Base-by-base conservation (phyloP, 1,140 invertebrate genomes). In the Chymomyza costata region DNA sequence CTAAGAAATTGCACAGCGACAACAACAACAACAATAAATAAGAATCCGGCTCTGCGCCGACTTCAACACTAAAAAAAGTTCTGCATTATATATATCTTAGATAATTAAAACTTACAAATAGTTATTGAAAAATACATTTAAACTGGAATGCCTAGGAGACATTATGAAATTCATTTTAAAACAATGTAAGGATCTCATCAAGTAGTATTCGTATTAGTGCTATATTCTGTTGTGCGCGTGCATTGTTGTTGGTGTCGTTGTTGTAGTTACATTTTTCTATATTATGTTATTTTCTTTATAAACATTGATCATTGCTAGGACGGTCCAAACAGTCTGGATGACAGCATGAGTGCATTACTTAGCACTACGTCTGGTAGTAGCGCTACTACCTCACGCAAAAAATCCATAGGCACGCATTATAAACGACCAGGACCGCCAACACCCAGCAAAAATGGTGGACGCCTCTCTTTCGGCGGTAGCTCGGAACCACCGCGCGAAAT, bases 341-440 rank as follows among this genome's bases (percentile, higher is more conserved):
- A 90, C 43, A 91, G 89, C 74, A 86, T 89, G 58, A 89, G 87
- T 62, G 87, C 88, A 18, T 87, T 89, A 66, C 78, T 91, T 6
- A 85, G 89, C 34, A 89, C 89, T 10, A 82, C 71, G 6, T 38
- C 19, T 15, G 49, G 31, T 5, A 50, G 45, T 6, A 44, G 43
- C 15, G 30, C 32, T n/a, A 62, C 60, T 8, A 85, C 86, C 2
- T 66, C 84, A 2, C 83, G 83, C 0, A 90, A 88, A 49, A 88
- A 88, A 58, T 87, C 88, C 13, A 87, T 89, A 25, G 88, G 88
- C 76, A 92, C 91, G 0, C 90, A 91, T 0, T 94, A 95, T 82
- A 93, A 94, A 86, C 92, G 90, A 83, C 93, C 93, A 1, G 93
- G 93, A 3, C 93, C 93, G 35, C 93, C 93, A 8, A 95, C 93